Conservation (phyloP, 1,140 invertebrate genomes). For the Drosophila ananassae region DNA sequence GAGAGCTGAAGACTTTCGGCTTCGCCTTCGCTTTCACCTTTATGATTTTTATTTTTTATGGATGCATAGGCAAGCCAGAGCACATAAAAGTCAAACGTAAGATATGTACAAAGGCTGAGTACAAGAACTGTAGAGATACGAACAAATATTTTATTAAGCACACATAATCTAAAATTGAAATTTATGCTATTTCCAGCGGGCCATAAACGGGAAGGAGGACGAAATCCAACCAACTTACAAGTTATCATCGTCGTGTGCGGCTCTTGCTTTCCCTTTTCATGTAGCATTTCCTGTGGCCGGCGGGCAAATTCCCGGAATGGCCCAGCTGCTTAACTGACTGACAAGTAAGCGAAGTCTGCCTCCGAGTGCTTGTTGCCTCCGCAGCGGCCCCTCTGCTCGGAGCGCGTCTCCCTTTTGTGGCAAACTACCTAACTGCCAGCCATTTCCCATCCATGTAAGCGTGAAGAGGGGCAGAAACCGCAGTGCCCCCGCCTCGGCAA, state of each 20-base stretch:
- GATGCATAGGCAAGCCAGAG: constrained; percentile 5
- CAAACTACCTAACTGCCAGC: constrained; percentile 45
- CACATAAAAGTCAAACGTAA: constrained; percentile 51
- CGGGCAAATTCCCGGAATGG: constrained; percentile 56
- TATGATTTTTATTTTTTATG: not conserved
- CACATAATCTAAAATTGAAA: constrained; percentile 79
- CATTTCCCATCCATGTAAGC: constrained; percentile 48
- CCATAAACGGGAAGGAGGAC: constrained; percentile 4
- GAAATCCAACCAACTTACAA: constrained; percentile 60
- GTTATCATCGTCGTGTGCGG: constrained; percentile 55
- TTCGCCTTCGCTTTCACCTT: not conserved
- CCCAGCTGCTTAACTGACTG: constrained; percentile 69
- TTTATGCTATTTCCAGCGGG: constrained; percentile 64
- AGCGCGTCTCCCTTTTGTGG: constrained; percentile 14
- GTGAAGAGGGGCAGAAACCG: constrained; percentile 36
- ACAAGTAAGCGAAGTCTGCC: constrained; percentile 61
- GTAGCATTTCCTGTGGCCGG: constrained; percentile 66
- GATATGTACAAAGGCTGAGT: constrained; percentile 20
- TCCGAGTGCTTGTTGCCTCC: constrained; percentile 22
- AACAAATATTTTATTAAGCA: constrained; percentile 77
- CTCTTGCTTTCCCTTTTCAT: constrained; percentile 62
- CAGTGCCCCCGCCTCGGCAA: constrained; percentile 14
- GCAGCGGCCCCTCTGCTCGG: not conserved
- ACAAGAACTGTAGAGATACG: constrained; percentile 36
- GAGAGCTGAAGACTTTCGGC: not conserved